Base-by-base conservation (phyloP, 2,888 invertebrate genomes). In the Desoria tigrina region DNA sequence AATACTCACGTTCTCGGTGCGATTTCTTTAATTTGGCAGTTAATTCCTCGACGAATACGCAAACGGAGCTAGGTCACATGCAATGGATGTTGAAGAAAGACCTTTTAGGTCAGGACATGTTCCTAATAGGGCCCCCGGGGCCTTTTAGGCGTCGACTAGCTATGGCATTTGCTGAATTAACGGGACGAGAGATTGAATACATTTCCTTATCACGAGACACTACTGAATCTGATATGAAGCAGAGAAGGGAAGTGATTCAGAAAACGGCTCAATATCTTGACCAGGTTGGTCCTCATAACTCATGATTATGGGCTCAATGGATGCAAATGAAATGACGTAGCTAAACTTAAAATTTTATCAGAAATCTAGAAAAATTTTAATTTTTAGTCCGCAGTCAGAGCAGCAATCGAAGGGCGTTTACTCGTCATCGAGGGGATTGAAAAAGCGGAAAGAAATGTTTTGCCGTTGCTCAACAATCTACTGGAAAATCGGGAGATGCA, bases 401-500 rank as follows among this genome's bases (percentile, higher is more conserved):
- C 97, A 23, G 97, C 97, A 0, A 83, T 87, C 1, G 84, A 93
- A 81, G 97, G 97, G 0, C 84, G 96, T 54, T 86, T 96, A 14
- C 83, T 98, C 18, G 85, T 98, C 2, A 83, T 98, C 63, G 97
- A 98, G 81, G 98, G 97, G 1, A 93, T 98, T 63, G 97, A 98
- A 83, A 96, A 97, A 79, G 95, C 96, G 0, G 98, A 98, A 80
- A 84, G 97, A 56, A 98, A 98, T 83, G 97, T 98, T 49, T 82
- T 98, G 67, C 97, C 97, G 39, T 91, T 98, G 55, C 83, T 98
- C 45, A 98, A 98, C 81, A 98, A 98, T 82, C 84, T 98, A 61
- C 82, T 98, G 60, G 97, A 98, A 82, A 98, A 98, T 81, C 85
- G 97, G 63, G 98, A 98, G 82, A 97, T 98, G 96, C 94, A 97